These are phyloP conservation scores for Macroramphosus scolopax DNA, from an alignment of 2,797 vertebrate species.

Conservation along the genomic window DNA sequence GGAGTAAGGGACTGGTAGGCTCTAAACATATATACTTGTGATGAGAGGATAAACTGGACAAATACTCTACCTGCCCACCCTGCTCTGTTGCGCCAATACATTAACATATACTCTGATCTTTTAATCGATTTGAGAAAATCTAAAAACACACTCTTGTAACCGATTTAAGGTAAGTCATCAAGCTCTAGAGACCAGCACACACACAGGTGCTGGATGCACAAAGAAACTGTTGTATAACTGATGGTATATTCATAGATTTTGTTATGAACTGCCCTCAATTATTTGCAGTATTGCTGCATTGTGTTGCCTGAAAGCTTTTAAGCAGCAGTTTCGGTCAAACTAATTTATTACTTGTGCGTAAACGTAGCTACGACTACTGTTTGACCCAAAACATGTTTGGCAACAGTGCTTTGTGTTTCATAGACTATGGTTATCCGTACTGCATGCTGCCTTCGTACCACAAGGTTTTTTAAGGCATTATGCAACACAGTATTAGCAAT, in stretches of 20 bases:
- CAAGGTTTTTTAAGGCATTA: slow-evolving; percentile 52
- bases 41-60: slow-evolving; percentile 23
- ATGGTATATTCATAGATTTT: slow-evolving; percentile 16
- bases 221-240: slow-evolving; percentile 54
- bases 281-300: slow-evolving; percentile 54
- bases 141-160: slow-evolving; percentile 32
- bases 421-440: slow-evolving; percentile 11
- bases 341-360: not conserved
- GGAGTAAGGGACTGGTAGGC: slow-evolving; percentile 43
- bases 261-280: slow-evolving; percentile 7
- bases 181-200: slow-evolving; percentile 47
- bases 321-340: slow-evolving; percentile 13
- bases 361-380: too few relatives aligned
- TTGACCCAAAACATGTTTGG: too few relatives aligned
- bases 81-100: slow-evolving; percentile 51
- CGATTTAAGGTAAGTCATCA: slow-evolving; percentile 76
- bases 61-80: slow-evolving; percentile 45
- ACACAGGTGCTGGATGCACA: slow-evolving; percentile 73
- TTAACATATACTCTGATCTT: slow-evolving; percentile 34
- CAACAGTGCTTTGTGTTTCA: slow-evolving; percentile 2
- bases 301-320: slow-evolving; percentile 67
- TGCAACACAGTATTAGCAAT: slow-evolving; percentile 65
- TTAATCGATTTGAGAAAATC: slow-evolving; percentile 37
- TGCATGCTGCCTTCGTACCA: slow-evolving; percentile 17
- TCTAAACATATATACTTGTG: slow-evolving; percentile 33